phyloP scores from a whole-genome alignment of 2,888 invertebrate species.

The Drosophila recens region DNA sequence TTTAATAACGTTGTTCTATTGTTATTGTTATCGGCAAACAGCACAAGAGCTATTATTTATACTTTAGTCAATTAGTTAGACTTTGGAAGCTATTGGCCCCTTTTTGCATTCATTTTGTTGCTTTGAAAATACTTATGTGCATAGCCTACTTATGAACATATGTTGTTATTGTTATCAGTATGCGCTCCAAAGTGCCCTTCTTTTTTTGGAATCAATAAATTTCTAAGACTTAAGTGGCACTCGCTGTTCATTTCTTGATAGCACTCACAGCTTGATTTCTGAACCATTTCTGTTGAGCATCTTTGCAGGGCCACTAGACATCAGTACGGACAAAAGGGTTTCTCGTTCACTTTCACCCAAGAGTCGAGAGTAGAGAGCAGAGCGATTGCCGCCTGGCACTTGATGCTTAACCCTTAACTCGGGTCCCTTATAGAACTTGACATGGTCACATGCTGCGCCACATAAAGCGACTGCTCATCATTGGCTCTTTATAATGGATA shows the following conservation, averaged over 20 bases:
- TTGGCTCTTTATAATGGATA: slow-evolving; percentile 47
- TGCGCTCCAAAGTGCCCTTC: slow-evolving; percentile 4
- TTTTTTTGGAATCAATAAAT: slow-evolving; percentile 39
- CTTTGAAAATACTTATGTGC: neutral
- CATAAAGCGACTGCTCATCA: slow-evolving; percentile 25
- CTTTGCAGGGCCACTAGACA: slow-evolving; percentile 44
- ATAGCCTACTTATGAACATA: slow-evolving; percentile 11
- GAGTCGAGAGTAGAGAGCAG: slow-evolving; percentile 27
- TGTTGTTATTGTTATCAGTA: slow-evolving; percentile 23
- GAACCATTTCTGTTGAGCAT: slow-evolving; percentile 51
- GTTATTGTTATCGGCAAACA: slow-evolving; percentile 1
- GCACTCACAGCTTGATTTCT: slow-evolving; percentile 37
- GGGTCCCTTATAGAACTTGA: slow-evolving; percentile 43
- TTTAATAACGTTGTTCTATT: slow-evolving; percentile 1
- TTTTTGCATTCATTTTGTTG: slow-evolving; percentile 6
- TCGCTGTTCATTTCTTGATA: slow-evolving; percentile 28
- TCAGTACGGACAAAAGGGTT: slow-evolving; percentile 35
- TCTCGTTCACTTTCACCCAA: slow-evolving; percentile 28
- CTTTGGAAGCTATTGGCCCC: neutral
- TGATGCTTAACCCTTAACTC: slow-evolving; percentile 45
- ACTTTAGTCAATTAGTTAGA: neutral
- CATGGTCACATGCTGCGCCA: slow-evolving; percentile 60
- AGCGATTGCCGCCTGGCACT: slow-evolving; percentile 41
- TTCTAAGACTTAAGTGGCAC: slow-evolving; percentile 15
- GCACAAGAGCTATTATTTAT: neutral